A percentile compares a stretch with the other conserved stretches of the same genome.
Conservation (phyloP, 2,797 vertebrate genomes). For the Phrynocephalus vlangalii region DNA sequence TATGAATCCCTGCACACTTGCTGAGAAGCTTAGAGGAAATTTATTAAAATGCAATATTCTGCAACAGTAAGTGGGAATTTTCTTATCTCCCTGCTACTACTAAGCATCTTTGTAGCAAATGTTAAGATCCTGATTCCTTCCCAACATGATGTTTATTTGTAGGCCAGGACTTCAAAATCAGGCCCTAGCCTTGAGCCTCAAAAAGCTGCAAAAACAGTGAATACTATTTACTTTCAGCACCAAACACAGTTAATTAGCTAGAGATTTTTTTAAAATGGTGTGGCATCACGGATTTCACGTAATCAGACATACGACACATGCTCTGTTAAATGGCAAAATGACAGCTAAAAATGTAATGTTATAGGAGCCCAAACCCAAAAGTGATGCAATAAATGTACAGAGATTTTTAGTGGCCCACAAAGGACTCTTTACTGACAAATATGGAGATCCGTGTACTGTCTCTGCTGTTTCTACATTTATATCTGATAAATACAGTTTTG, state of each 20-base stretch:
- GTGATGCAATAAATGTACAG: slow-evolving; percentile 26
- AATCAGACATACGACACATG: slow-evolving; percentile 23
- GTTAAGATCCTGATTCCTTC: slow-evolving; percentile 54
- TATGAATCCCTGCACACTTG: no score
- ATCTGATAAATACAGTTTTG: slow-evolving; percentile 9
- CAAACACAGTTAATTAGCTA: fast-evolving
- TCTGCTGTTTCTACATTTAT: slow-evolving; percentile 9
- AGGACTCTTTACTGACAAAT: slow-evolving; percentile 8
- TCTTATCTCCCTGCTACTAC: fast-evolving
- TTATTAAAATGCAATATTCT: no score
- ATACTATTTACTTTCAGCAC: background rate
- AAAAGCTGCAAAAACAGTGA: slow-evolving; percentile 18
- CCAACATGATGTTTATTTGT: slow-evolving; percentile 42
- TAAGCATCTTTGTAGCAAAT: slow-evolving; percentile 35
- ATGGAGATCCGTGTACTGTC: background rate
- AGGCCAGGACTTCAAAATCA: slow-evolving; percentile 17
- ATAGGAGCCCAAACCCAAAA: background rate
- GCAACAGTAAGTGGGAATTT: background rate
- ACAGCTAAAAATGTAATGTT: background rate
- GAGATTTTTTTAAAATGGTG: slow-evolving; percentile 30
- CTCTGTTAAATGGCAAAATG: slow-evolving; percentile 34
- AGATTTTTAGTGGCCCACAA: slow-evolving; percentile 7
- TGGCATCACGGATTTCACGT: background rate
- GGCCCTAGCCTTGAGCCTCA: slow-evolving; percentile 21
- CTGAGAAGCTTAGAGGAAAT: no score